Base-by-base conservation (phyloP, 2,797 vertebrate species). In the Babyrousa celebensis region DNA sequence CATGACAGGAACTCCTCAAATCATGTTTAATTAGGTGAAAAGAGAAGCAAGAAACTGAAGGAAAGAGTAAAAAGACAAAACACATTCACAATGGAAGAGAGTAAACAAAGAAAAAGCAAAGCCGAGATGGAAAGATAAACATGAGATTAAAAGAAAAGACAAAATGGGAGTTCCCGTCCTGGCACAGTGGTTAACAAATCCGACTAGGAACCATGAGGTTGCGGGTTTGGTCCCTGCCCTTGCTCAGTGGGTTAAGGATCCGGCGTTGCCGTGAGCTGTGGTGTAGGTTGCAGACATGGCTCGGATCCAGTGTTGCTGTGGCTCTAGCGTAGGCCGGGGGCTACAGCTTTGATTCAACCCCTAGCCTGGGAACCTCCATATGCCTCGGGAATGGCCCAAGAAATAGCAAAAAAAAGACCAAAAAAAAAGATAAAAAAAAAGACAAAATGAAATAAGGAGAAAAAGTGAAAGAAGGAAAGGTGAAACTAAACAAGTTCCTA, bases 41-140 rank as follows among this genome's bases (percentile, higher is more conserved):
- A 85, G 63, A 63, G 23, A 86, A 78, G 52, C 21, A 93, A 71
- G 43, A 88, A 72, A 54, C 15, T 20, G 25, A 71, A 74, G 32
- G 17, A n/a, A 54, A 70, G 16, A 17, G 67, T 12, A 86, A 72
- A 87, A 93, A 36, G 48, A 71, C 54, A 94, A 94, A 23, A 87
- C 15, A 16, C 43, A 79, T 23, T 71, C 21, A 90, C 74, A 93
- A 71, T 52, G 65, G 36, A 78, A 48, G 52, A 21, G 23, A 43
- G 5, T 14, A 82, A 12, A 27, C 27, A 58, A 67, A 65, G 27
- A 48, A 77, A 85, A 78, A 86, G 25, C 70, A n/a, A 68, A 94
- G 60, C 21, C 67, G 12, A 74, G 52, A 65, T 18, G 36, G 16
- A 80, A 88, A 75, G 20, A 83, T 21, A 92, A 85, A 80, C 1